These are phyloP conservation scores for Acipenser ruthenus DNA, from an alignment of 2,797 vertebrate genomes.

Conservation along the genomic window DNA sequence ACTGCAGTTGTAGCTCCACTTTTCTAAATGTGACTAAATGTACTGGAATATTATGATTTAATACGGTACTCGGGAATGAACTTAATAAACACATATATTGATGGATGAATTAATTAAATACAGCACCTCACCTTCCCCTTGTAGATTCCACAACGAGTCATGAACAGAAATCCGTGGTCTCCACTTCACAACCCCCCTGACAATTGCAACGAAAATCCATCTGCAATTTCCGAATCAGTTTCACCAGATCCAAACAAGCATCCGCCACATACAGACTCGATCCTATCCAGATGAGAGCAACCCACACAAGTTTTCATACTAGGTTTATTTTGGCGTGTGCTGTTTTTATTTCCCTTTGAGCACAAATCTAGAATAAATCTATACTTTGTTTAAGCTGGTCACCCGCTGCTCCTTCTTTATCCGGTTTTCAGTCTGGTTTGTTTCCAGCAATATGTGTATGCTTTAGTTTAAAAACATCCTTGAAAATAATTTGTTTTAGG, in stretches of 20 bases:
- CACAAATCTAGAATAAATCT: constrained; percentile 2
- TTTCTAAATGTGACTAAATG: too few species aligned
- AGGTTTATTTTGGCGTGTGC: constrained; percentile 17
- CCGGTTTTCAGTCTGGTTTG: constrained; percentile 11
- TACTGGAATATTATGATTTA: too few species aligned
- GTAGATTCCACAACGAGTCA: constrained; percentile 35
- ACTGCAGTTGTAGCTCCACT: too few species aligned
- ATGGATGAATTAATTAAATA: too few species aligned
- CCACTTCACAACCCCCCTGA: constrained; percentile 41
- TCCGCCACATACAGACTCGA: constrained; percentile 18
- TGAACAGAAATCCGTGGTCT: constrained; percentile 31
- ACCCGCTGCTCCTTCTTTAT: constrained; percentile 4
- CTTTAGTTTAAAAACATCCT: constrained; percentile 8
- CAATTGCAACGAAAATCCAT: constrained; percentile 66
- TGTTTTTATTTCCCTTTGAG: constrained; percentile 9
- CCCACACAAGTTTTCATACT: background rate
- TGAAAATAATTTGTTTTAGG: constrained; percentile 4
- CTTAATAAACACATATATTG: too few species aligned
- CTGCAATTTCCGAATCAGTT: constrained; percentile 71
- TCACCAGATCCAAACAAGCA: constrained; percentile 58
- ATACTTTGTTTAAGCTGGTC: constrained; percentile 5
- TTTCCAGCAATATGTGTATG: constrained; percentile 6
- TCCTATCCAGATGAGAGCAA: background rate
- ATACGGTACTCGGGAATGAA: too few species aligned
- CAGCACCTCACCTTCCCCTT: constrained; percentile 47